Evolutionary conservation across 2,113 vertebrate species (phyloP), one percentile per base, ranked within the genome.

Genomic region (Cryptotis parvus): DNA sequence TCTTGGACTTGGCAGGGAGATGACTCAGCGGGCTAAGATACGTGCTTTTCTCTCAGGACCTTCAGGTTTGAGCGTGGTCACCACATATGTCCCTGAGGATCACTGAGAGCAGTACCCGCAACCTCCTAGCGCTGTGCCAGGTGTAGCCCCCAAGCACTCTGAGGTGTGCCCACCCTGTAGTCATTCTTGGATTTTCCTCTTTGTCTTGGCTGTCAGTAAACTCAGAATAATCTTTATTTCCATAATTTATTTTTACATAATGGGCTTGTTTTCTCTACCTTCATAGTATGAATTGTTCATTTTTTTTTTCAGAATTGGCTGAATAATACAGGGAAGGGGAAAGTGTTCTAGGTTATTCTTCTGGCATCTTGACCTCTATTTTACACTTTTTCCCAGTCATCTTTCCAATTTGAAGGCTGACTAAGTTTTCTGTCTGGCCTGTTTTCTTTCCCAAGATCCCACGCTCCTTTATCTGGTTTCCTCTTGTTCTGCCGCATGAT

Each of bases 151-250:
- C 6, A 58, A 58, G 55, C 55, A 58, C 22, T 18, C 55, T 24
- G 55, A 58, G 55, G 20, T 58, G 22, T 58, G 55, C 22, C 22
- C 55, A 58, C 22, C 22, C 55, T 24, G 18, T 20, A 58, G 29
- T 8, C 63, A 65, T 69, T 52, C 55, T 7, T 58, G 39, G 39
- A 24, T 68, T 85, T 86, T 58, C 58, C 75, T 90, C 31, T 88
- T 94, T 76, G 65, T 72, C 63, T 80, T 89, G 68, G 15, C 77
- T 93, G n/a, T 69, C 3, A 22, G 66, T 77, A 87, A 85, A 74
- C 58, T 29, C 74, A 90, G 61, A 90, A 65, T 69, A 39, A 15
- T 75, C 70, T 68, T 78, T n/a, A 69, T 81, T 87, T 85, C 66
- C 73, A 9, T 58, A n/a, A 29, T 81, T 84, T 87, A 73, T 45